Conservation (phyloP, 2,113 vertebrate genomes). For the Leptodactylus fuscus region DNA sequence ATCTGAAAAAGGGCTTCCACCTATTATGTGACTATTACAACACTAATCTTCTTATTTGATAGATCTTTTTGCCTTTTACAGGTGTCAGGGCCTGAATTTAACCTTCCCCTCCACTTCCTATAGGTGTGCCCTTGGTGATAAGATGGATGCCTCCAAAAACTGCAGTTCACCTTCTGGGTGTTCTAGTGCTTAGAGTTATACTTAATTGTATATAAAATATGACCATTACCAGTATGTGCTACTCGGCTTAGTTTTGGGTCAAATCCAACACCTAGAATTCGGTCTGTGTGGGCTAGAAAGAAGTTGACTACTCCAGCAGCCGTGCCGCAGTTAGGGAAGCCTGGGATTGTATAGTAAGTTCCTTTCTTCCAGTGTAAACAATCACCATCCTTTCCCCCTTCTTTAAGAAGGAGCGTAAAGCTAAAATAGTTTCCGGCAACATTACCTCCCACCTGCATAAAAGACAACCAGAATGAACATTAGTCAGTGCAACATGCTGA, state of each 20-base stretch:
- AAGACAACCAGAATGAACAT: not conserved
- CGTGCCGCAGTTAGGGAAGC: conserved; percentile 70
- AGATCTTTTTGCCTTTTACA: too few species aligned
- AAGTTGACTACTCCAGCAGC: conserved; percentile 73
- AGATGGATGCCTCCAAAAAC: too few species aligned
- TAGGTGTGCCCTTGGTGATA: too few species aligned
- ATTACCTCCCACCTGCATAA: conserved; percentile 71
- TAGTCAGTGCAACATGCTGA: too few species aligned
- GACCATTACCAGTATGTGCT: conserved; percentile 72
- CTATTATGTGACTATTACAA: too few species aligned
- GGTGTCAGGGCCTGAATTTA: too few species aligned
- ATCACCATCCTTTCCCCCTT: conserved; percentile 67
- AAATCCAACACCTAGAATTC: conserved; percentile 72
- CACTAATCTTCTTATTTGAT: too few species aligned
- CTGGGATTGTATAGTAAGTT: conserved; percentile 64
- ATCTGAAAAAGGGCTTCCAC: too few species aligned
- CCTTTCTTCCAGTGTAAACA: conserved; percentile 67
- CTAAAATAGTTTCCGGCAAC: conserved; percentile 70
- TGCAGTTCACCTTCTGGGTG: too few species aligned
- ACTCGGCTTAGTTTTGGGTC: conserved; percentile 73
- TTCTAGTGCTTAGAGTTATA: too few species aligned
- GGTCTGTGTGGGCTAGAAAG: conserved; percentile 78
- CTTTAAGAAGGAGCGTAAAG: conserved; percentile 70
- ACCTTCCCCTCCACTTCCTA: too few species aligned
- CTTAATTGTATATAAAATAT: not conserved